Evolutionary conservation across 2,113 vertebrate genomes (phyloP), one percentile per base, ranked within the genome.

Genomic region (Alaudala cheleensis): DNA sequence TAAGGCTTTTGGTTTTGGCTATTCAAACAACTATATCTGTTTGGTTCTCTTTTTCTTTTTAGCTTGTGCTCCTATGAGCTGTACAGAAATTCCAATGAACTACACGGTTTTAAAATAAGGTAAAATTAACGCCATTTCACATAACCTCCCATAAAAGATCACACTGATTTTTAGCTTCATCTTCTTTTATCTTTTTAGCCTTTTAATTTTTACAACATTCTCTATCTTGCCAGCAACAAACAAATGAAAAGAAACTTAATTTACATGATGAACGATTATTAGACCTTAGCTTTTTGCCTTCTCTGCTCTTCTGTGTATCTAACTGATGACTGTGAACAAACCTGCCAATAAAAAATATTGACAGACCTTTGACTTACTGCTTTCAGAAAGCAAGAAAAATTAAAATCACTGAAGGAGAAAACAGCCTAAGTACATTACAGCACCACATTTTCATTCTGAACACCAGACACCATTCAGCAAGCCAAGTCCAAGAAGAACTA

Each of bases 331-430:
- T 42, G 16, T 58, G 47, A 91, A 87, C 51, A 94, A 81, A 90
- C 6, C 13, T 57, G 65, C 42, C 81, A 81, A 87, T 83, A 72
- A 83, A 90, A 94, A 73, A n/a, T 89, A 94, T 84, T 78, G 90
- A 57, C 13, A 15, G 40, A 87, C 37, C 73, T 87, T 70, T 66
- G 56, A 87, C 73, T 84, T 61, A 89, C 60, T 91, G 42, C 29
- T 87, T 89, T 87, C 65, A 81, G 81, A 84, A 91, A 78, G 44
- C 6, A 78, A 87, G 67, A 73, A 79, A 80, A 69, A 73, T 80
- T 1, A 94, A 94, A 94, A 73, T 45, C 39, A 81, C 25, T 11
- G 8, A 6, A 86, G 40, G 28, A 61, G 54, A 91, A 89, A 95
- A 74, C 42, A 73, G 25, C 13, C 1, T 44, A 61, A 84, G 24